Evolutionary conservation across 2,797 vertebrate genomes (phyloP).

Genomic region (Gambusia yucatana): DNA sequence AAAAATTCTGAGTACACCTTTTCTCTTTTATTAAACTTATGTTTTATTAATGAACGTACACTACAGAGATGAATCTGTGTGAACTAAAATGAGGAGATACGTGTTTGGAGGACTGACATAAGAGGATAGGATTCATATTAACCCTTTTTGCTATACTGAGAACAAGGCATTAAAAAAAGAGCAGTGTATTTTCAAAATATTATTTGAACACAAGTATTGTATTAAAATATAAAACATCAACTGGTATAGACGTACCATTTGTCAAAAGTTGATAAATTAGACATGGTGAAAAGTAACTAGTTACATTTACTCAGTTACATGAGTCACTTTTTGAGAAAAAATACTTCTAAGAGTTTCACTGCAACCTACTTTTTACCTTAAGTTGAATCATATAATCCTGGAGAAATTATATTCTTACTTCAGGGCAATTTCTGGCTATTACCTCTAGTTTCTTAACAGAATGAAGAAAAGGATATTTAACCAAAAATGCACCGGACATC

Average conservation of each 20-base stretch:
- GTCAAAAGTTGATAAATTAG: not conserved
- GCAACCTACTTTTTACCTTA: not conserved
- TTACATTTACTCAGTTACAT: not conserved
- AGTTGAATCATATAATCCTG: not conserved
- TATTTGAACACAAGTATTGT: not conserved
- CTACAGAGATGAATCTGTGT: constrained; percentile 34
- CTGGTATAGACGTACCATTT: not conserved
- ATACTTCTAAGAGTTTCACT: not conserved
- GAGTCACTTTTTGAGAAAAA: no score
- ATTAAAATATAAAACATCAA: not conserved
- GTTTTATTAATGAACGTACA: constrained; percentile 54
- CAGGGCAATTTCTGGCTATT: not conserved
- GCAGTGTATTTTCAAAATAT: not conserved
- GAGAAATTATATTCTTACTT: not conserved
- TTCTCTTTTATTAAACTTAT: constrained; percentile 44
- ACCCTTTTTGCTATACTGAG: not conserved
- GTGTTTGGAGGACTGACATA: constrained; percentile 22
- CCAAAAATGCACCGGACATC: no score
- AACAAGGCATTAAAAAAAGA: not conserved
- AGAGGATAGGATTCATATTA: not conserved
- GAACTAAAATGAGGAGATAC: constrained; percentile 33
- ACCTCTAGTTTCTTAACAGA: not conserved
- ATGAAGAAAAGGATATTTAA: no score
- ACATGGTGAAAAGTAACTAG: not conserved
- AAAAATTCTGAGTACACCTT: constrained; percentile 35